A percentile compares a stretch with the other conserved stretches of the same genome.
phyloP scores from a whole-genome alignment of 2,113 vertebrate genomes.

The Eptesicus fuscus region DNA sequence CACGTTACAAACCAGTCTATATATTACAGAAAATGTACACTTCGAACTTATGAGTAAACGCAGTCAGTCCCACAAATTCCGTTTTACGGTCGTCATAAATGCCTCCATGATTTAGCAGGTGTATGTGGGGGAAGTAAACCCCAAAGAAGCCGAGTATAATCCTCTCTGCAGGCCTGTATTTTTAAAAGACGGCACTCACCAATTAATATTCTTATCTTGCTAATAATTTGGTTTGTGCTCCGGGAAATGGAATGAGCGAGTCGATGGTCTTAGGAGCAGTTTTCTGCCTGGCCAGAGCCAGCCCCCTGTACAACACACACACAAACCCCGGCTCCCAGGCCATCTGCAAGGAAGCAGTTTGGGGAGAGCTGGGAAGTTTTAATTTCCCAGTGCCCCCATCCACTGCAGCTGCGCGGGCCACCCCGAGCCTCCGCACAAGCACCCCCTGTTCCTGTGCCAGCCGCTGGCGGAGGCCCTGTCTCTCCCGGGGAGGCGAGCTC shows the following conservation, averaged over 20 bases:
- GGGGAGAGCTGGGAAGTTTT: slow-evolving; percentile 74
- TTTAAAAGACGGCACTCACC: neutral
- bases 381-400: slow-evolving; percentile 77
- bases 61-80: slow-evolving; percentile 29
- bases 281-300: slow-evolving; percentile 47
- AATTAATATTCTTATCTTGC: slow-evolving; percentile 52
- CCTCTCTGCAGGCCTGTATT: neutral
- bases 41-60: slow-evolving; percentile 24
- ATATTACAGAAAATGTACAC: slow-evolving; percentile 38
- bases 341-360: slow-evolving; percentile 74
- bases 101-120: slow-evolving; percentile 39
- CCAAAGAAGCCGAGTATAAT: slow-evolving; percentile 41
- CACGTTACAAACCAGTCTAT: slow-evolving; percentile 17
- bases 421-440: neutral
- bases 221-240: slow-evolving; percentile 36
- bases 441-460: slow-evolving; percentile 42
- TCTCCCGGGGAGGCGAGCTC: slow-evolving; percentile 39
- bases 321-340: slow-evolving; percentile 62
- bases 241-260: slow-evolving; percentile 57
- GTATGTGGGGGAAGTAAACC: neutral
- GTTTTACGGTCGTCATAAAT: slow-evolving; percentile 60
- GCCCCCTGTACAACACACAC: slow-evolving; percentile 19
- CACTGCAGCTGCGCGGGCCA: slow-evolving; percentile 70
- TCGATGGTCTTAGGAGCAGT: slow-evolving; percentile 34
- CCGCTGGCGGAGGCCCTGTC: slow-evolving; percentile 15